A percentile compares a stretch with the other conserved stretches of the same genome.
Evolutionary conservation across 2,113 vertebrate species (phyloP).

Genomic region (Serinus canaria): DNA sequence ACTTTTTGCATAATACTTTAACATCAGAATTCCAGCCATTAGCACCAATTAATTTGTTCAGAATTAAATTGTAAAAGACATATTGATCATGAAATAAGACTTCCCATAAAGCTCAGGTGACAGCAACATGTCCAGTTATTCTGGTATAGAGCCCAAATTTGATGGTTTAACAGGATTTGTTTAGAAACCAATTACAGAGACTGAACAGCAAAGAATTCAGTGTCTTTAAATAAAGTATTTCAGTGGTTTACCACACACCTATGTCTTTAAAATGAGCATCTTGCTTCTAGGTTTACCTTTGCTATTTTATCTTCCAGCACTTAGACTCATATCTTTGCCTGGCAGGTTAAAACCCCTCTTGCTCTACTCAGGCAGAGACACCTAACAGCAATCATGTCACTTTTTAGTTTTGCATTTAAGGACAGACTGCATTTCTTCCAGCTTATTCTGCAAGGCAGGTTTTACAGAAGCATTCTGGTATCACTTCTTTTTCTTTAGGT

Average conservation of each 20-base stretch:
- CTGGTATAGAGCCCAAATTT: background rate
- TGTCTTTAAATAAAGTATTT: background rate
- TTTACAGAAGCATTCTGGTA: background rate
- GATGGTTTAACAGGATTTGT: background rate
- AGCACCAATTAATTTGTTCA: constrained; percentile 41
- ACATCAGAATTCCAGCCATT: constrained; percentile 13
- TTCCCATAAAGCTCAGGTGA: background rate
- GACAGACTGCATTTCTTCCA: background rate
- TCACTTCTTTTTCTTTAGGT: background rate
- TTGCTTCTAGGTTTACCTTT: background rate
- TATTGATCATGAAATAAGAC: background rate
- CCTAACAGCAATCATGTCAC: background rate
- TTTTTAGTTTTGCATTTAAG: background rate
- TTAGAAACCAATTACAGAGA: background rate
- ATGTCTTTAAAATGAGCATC: background rate
- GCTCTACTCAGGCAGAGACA: background rate
- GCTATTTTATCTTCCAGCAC: background rate
- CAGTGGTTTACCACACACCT: background rate
- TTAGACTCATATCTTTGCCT: background rate
- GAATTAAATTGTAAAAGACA: constrained; percentile 1
- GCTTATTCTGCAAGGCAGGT: background rate
- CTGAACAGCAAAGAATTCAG: background rate
- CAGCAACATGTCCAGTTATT: background rate
- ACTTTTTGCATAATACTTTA: background rate
- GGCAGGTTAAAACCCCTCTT: background rate